Evolutionary conservation across 1,140 invertebrate species (phyloP).

Genomic region (Lamellibrachia luymesi): DNA sequence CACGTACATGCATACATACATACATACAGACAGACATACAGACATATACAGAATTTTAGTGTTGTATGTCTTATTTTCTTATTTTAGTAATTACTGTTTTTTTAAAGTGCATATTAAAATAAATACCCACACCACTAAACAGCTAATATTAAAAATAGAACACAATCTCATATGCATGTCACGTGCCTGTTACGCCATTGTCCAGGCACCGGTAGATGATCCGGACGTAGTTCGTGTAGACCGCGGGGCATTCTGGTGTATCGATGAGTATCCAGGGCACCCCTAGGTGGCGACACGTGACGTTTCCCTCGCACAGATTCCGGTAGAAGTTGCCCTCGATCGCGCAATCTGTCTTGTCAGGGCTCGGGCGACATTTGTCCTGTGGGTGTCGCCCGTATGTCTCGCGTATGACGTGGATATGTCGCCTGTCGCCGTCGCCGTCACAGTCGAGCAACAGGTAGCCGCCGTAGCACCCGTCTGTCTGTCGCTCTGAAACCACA

Average conservation of each 20-base stretch:
- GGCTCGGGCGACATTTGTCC: constrained; percentile 18
- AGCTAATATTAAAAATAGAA: too few relatives aligned
- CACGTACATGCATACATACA: too few relatives aligned
- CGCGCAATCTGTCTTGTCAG: constrained; percentile 8
- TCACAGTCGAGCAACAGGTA: constrained; percentile 13
- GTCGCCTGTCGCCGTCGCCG: background rate
- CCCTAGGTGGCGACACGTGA: constrained; percentile 18
- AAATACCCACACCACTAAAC: too few relatives aligned
- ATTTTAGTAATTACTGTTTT: too few relatives aligned
- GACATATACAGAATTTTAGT: background rate
- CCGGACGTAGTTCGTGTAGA: constrained; percentile 24
- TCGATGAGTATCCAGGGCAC: constrained; percentile 17
- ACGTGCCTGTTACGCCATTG: background rate
- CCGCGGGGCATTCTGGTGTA: background rate
- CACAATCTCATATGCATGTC: background rate
- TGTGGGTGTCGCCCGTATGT: constrained; percentile 17
- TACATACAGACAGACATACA: too few relatives aligned
- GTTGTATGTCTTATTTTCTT: too few relatives aligned
- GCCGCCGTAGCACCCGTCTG: constrained; percentile 21
- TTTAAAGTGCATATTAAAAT: background rate
- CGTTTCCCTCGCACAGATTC: constrained; percentile 4
- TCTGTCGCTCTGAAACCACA: background rate
- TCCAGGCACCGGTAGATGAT: constrained; percentile 7
- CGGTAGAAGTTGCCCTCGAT: constrained; percentile 8
- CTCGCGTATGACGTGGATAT: constrained; percentile 9